Conservation (phyloP, 2,797 vertebrate genomes). For the Anguilla marmorata region DNA sequence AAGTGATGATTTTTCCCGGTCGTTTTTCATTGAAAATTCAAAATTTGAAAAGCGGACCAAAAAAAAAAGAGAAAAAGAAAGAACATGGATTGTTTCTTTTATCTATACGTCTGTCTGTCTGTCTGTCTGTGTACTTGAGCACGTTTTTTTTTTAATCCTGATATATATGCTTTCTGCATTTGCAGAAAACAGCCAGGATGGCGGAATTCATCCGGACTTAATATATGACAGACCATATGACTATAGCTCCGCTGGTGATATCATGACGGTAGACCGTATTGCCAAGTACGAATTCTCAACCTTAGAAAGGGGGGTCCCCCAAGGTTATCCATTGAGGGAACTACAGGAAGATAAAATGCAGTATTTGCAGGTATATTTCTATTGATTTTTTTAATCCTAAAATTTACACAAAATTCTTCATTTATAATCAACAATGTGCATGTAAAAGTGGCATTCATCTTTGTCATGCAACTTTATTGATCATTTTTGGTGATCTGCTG, state of each 20-base stretch:
- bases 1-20: not conserved
- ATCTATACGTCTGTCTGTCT: conserved; percentile 72
- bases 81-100: conserved; percentile 70
- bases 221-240: conserved; percentile 84
- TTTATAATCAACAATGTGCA: conserved; percentile 64
- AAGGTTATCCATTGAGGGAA: conserved; percentile 80
- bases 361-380: conserved; percentile 91
- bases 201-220: conserved; percentile 81
- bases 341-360: conserved; percentile 91
- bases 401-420: conserved; percentile 61
- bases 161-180: conserved; percentile 76
- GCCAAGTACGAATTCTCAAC: conserved; percentile 86
- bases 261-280: conserved; percentile 84
- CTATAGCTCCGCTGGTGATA: conserved; percentile 80
- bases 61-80: conserved; percentile 53
- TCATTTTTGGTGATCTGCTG: conserved; percentile 50
- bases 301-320: conserved; percentile 83
- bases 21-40: not conserved
- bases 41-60: conserved; percentile 37
- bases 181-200: conserved; percentile 88
- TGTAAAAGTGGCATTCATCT: conserved; percentile 61
- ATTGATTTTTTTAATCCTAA: conserved; percentile 72
- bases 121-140: conserved; percentile 66
- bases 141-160: conserved; percentile 77
- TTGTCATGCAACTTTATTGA: conserved; percentile 45